Evolutionary conservation across 2,113 vertebrate genomes (phyloP).

Genomic region (Actenoides lindsayi): DNA sequence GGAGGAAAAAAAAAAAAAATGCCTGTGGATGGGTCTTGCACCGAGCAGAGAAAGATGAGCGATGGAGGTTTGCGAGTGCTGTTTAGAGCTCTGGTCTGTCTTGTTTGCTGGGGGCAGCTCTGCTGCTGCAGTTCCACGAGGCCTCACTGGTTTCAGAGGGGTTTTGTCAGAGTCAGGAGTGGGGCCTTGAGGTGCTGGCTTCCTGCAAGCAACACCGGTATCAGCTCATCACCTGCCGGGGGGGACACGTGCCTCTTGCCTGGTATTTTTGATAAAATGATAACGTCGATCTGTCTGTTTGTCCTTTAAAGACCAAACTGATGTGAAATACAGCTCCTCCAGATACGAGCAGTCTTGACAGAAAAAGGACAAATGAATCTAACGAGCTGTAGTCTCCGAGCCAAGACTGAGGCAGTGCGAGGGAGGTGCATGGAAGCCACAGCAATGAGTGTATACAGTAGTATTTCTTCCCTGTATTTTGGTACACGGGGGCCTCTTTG

Average conservation of each 20-base stretch:
- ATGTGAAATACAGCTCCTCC: neutral
- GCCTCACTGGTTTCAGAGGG: neutral
- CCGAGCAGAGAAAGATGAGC: neutral
- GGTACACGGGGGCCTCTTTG: neutral
- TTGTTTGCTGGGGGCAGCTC: rapidly evolving
- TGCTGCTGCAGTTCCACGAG: neutral
- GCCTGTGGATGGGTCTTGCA: neutral
- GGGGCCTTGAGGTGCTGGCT: neutral
- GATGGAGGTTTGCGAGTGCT: neutral
- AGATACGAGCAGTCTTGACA: neutral
- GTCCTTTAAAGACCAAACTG: neutral
- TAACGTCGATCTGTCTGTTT: neutral
- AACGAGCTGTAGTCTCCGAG: neutral
- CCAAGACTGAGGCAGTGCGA: neutral
- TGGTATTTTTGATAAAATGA: neutral
- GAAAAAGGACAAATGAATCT: neutral
- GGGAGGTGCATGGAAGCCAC: neutral
- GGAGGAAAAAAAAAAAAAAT: neutral
- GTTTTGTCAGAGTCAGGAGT: neutral
- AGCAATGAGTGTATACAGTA: neutral
- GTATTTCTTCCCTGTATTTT: neutral
- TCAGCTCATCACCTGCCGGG: neutral
- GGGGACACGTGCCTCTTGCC: neutral
- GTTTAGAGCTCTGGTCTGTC: neutral
- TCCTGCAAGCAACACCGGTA: neutral